Evolutionary conservation across 1,140 invertebrate genomes (phyloP), one percentile per base, ranked within the genome.

Genomic region (Daktulosphaira vitifoliae): DNA sequence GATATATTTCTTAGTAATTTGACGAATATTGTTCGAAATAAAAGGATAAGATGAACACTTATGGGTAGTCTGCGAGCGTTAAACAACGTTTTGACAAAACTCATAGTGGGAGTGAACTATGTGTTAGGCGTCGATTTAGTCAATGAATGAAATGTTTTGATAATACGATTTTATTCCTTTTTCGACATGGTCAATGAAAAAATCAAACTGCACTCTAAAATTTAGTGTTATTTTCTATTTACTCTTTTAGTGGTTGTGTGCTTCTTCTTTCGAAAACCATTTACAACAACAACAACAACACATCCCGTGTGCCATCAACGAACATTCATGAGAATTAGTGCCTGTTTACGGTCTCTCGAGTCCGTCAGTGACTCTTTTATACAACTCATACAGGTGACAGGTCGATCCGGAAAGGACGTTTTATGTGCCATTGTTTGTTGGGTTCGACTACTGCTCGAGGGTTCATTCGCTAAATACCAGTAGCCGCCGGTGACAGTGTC

Each of bases 331-430:
- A 26, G 53, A 37, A 44, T 42, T 42, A 44, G 39, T 20, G 23
- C n/a, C 37, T 56, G 39, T 22, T 18, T 59, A 42, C 26, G 39
- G n/a, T 38, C 54, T 59, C 23, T 59, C n/a, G n/a, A 44, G 54
- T 46, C 54, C 39, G 54, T 59, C 54, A 59, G 38, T 59, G 54
- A 59, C 54, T 59, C 54, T 46, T 59, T 59, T 46, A 59, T 59
- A 42, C 18, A 13, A 56, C 22, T 5, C 13, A 29, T 13, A 39
- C 52, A 39, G 16, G 15, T 59, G 54, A 59, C 54, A 59, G 54
- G 42, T 62, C 42, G 38, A 26, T 44, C 39, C 23, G 39, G 16
- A 48, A 33, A 62, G 26, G 56, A 62, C 54, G 5, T 11, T 56
- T 38, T 22, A 15, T 18, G 20, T 22, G 46, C 18, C 18, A 56